A percentile compares a stretch with the other conserved stretches of the same genome.
phyloP scores from a whole-genome alignment of 1,140 invertebrate genomes.

The Theocolax elegans region DNA sequence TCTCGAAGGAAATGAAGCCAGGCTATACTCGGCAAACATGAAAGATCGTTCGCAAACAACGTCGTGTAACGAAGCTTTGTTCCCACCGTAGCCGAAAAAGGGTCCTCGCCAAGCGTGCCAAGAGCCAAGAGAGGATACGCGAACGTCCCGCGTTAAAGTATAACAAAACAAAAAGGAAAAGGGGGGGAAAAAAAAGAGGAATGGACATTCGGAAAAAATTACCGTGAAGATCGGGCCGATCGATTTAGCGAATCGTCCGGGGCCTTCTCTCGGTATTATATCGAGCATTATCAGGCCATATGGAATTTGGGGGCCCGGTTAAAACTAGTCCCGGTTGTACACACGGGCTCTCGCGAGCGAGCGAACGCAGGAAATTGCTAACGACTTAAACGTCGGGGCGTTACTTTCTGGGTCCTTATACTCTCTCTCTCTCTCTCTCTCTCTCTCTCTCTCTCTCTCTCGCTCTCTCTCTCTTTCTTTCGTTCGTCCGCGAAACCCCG shows the following conservation, averaged over 20 bases:
- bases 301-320: slow-evolving; percentile 61
- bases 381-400: slow-evolving; percentile 68
- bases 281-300: slow-evolving; percentile 62
- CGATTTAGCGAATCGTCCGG: slow-evolving; percentile 36
- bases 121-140: too few relatives aligned
- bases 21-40: neutral
- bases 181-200: slow-evolving; percentile 26
- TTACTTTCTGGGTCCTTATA: slow-evolving; percentile 49
- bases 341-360: too few relatives aligned
- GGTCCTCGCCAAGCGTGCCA: too few relatives aligned
- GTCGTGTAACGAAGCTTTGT: neutral
- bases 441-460: slow-evolving; percentile 14
- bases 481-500: slow-evolving; percentile 35
- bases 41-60: neutral
- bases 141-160: too few relatives aligned
- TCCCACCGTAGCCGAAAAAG: neutral
- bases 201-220: slow-evolving; percentile 44
- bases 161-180: neutral
- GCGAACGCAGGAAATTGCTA: slow-evolving; percentile 68
- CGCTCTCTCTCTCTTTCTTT: neutral
- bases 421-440: slow-evolving; percentile 17
- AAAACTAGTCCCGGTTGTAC: slow-evolving; percentile 42
- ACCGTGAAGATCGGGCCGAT: slow-evolving; percentile 45
- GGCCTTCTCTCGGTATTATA: slow-evolving; percentile 7
- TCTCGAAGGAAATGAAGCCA: neutral